Conservation (phyloP, 2,888 invertebrate genomes). For the Caenorhabditis parvicauda region DNA sequence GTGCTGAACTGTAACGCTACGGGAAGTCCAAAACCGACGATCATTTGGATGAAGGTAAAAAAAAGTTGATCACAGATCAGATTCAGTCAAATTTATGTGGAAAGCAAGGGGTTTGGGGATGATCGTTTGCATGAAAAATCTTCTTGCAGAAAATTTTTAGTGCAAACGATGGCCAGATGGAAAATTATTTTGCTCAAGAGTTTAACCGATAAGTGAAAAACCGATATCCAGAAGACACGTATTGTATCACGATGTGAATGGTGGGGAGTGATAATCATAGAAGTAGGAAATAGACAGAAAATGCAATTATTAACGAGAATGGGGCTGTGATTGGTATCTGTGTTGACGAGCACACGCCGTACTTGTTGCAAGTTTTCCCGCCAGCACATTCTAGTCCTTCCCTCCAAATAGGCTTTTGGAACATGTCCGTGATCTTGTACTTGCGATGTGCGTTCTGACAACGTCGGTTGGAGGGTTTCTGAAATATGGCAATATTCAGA, state of each 20-base stretch:
- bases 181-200: conserved; percentile 1
- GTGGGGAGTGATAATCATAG: conserved; percentile 4
- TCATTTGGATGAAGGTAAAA: conserved; percentile 67
- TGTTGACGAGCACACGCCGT: conserved; percentile 55
- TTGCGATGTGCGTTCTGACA: conserved; percentile 61
- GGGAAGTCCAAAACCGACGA: conserved; percentile 68
- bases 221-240: conserved; percentile 4
- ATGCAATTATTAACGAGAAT: conserved; percentile 4
- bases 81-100: neutral
- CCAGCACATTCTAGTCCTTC: conserved; percentile 61
- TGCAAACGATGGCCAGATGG: neutral
- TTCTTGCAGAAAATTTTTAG: no score
- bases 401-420: conserved; percentile 53
- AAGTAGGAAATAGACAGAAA: conserved; percentile 10
- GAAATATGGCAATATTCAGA: conserved; percentile 14
- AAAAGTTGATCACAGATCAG: neutral
- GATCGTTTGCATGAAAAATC: no score
- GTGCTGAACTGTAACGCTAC: conserved; percentile 68
- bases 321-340: conserved; percentile 19
- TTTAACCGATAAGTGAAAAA: conserved; percentile 8
- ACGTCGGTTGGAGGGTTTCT: conserved; percentile 58
- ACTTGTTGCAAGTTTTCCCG: conserved; percentile 59
- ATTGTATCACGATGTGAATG: neutral
- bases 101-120: no score
- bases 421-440: conserved; percentile 51